A percentile compares a stretch with the other conserved stretches of the same genome.
Evolutionary conservation across 2,888 invertebrate species (phyloP).

Genomic region (Xestobium rufovillosum): DNA sequence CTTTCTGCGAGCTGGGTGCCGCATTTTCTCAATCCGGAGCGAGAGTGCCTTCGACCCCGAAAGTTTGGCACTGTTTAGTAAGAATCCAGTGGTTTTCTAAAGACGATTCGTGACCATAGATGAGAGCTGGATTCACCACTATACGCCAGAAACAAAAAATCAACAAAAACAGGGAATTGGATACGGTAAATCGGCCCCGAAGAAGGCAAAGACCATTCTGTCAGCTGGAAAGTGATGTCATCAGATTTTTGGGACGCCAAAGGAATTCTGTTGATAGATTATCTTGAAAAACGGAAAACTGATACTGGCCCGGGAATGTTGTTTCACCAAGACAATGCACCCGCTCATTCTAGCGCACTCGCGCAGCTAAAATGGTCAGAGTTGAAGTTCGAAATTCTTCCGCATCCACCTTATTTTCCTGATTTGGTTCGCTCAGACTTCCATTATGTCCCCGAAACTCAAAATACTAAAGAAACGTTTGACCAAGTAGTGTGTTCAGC

Average conservation of each 20-base stretch:
- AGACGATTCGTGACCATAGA: not conserved
- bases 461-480: too few relatives aligned
- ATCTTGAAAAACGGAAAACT: slow-evolving; percentile 5
- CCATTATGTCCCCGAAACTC: too few relatives aligned
- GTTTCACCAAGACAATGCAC: too few relatives aligned
- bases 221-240: slow-evolving; percentile 5
- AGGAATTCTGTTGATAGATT: slow-evolving; percentile 4
- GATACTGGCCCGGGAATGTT: too few relatives aligned
- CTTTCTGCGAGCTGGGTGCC: too few relatives aligned
- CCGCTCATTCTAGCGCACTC: too few relatives aligned
- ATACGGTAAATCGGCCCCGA: not conserved
- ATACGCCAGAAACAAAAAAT: slow-evolving; percentile 3
- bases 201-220: not conserved
- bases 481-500: too few relatives aligned
- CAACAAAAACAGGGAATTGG: not conserved
- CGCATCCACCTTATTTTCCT: too few relatives aligned
- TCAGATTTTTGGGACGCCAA: slow-evolving; percentile 4
- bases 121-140: not conserved
- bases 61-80: not conserved
- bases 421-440: too few relatives aligned
- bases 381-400: too few relatives aligned
- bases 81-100: not conserved
- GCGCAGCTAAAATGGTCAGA: too few relatives aligned
- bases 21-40: not conserved
- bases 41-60: not conserved